Conservation (phyloP, 2,888 invertebrate genomes). For the Xestia sexstrigata region DNA sequence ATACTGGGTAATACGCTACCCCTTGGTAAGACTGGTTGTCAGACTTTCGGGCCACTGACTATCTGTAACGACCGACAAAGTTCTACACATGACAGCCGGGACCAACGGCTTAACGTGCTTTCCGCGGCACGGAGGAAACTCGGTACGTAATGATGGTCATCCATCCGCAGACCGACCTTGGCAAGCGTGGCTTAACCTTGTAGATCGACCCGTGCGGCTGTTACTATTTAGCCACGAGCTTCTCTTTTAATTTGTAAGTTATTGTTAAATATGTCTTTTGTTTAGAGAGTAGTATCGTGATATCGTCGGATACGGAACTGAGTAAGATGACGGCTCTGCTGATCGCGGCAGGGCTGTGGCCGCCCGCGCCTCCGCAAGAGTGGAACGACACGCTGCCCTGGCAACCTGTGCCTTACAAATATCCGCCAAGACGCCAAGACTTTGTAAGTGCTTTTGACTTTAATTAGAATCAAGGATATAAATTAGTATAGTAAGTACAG, state of each 20-base stretch:
- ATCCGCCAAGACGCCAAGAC: conserved; percentile 81
- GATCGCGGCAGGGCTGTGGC: conserved; percentile 93
- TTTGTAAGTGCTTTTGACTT: conserved; percentile 77
- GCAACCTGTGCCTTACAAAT: conserved; percentile 92
- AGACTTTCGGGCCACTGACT: too few relatives aligned
- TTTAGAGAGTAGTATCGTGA: conserved; percentile 84
- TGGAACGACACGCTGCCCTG: conserved; percentile 90
- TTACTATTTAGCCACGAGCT: too few relatives aligned
- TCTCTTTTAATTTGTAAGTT: not conserved
- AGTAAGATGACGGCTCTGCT: conserved; percentile 94
- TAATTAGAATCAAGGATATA: not conserved
- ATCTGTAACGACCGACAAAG: too few relatives aligned
- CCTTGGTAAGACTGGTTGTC: too few relatives aligned
- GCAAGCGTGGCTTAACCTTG: too few relatives aligned
- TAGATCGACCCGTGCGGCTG: too few relatives aligned
- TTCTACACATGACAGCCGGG: too few relatives aligned
- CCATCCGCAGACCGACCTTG: too few relatives aligned
- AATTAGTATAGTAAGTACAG: not conserved
- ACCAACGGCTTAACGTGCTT: too few relatives aligned
- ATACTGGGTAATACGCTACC: too few relatives aligned
- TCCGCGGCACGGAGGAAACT: too few relatives aligned
- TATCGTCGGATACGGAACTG: conserved; percentile 93
- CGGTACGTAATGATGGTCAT: too few relatives aligned
- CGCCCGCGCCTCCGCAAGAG: conserved; percentile 86
- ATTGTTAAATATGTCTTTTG: not conserved